phyloP scores from a whole-genome alignment of 2,113 vertebrate genomes.

The Mustelus asterias region DNA sequence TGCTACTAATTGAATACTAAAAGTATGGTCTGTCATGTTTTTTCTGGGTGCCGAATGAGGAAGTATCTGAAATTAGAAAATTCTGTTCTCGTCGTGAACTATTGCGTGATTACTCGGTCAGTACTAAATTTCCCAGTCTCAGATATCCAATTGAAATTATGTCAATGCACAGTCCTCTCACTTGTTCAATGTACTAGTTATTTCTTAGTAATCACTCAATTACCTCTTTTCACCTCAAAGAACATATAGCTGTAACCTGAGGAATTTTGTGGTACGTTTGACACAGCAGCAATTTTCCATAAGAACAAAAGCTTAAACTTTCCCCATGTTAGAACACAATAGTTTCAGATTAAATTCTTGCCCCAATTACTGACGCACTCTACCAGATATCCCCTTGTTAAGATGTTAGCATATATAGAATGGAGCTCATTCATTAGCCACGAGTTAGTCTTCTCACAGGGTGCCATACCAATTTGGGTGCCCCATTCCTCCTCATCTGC shows the following conservation, averaged over 20 bases:
- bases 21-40: not conserved
- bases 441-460: not conserved
- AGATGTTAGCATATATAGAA: not conserved
- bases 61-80: not conserved
- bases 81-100: not conserved
- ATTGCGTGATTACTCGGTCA: not conserved
- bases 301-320: not conserved
- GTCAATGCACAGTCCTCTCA: not conserved
- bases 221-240: not conserved
- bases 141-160: not conserved
- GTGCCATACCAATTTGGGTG: conserved; percentile 62
- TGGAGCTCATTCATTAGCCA: not conserved
- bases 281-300: not conserved
- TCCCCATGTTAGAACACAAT: not conserved
- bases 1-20: not conserved
- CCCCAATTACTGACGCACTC: not conserved
- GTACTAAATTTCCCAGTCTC: not conserved
- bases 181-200: not conserved
- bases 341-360: not conserved
- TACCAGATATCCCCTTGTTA: not conserved
- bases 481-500: conserved; percentile 69
- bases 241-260: not conserved
- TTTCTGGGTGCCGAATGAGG: not conserved
- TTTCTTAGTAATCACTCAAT: not conserved
- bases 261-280: not conserved